Evolutionary conservation across 2,113 vertebrate species (phyloP).

Genomic region (Chaetodon auriga): DNA sequence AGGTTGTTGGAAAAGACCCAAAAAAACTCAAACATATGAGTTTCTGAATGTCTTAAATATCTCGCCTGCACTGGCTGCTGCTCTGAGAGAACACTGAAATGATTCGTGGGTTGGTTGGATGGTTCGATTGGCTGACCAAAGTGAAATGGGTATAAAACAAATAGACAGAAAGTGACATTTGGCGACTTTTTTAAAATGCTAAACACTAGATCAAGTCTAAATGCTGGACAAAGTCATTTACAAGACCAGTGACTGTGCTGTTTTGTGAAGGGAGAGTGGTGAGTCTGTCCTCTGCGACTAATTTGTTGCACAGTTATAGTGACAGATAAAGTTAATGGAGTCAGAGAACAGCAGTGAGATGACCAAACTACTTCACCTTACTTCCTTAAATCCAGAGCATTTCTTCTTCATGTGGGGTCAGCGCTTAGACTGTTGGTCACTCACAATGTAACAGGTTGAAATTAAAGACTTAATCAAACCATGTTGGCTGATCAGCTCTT

Average conservation of each 20-base stretch:
- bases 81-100: constrained; percentile 21
- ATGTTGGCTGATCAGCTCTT: background rate
- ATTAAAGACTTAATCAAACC: background rate
- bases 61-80: constrained; percentile 15
- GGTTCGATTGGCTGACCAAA: constrained; percentile 22
- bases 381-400: background rate
- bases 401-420: background rate
- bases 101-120: background rate
- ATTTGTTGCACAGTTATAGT: constrained; percentile 35
- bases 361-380: background rate
- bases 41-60: constrained; percentile 26
- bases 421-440: background rate
- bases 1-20: constrained; percentile 31
- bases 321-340: constrained; percentile 34
- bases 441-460: background rate
- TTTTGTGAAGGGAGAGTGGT: constrained; percentile 1
- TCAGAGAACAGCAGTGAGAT: background rate
- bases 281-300: constrained; percentile 24
- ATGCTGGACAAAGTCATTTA: constrained; percentile 55
- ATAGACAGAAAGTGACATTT: constrained; percentile 41
- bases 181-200: constrained; percentile 27
- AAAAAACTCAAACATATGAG: constrained; percentile 6
- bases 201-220: constrained; percentile 46
- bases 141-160: constrained; percentile 30
- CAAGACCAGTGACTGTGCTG: constrained; percentile 24